Percentiles rank a stretch among this genome's conserved stretches.
phyloP scores from a whole-genome alignment of 30 jellyfish, hydroid and myxozoan species.

The Clytia hemisphaerica region DNA sequence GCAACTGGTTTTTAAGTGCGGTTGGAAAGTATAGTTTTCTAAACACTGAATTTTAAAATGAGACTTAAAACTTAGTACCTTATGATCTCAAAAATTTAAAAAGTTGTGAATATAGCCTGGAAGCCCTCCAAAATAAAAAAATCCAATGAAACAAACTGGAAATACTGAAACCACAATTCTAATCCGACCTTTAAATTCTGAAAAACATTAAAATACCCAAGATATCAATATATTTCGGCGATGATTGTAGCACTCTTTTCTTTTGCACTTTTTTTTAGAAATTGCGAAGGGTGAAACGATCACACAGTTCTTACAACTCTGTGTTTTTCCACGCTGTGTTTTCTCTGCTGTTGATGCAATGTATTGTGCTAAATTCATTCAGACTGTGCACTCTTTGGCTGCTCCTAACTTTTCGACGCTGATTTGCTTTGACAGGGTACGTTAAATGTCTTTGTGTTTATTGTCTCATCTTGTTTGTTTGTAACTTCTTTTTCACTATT shows the following conservation, averaged over 20 bases:
- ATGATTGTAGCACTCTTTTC: background rate
- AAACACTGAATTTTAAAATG: too few species aligned
- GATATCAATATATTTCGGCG: too few species aligned
- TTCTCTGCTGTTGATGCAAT: constrained; percentile 94
- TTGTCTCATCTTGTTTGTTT: background rate
- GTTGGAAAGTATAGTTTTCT: too few species aligned
- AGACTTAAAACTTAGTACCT: too few species aligned
- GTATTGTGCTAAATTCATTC: constrained; percentile 92
- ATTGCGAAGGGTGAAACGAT: constrained; percentile 88
- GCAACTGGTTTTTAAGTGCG: too few species aligned
- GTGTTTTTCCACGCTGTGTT: constrained; percentile 95
- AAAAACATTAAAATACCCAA: too few species aligned
- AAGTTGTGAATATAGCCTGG: too few species aligned
- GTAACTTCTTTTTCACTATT: background rate
- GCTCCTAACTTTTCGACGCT: constrained; percentile 87
- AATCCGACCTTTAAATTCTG: too few species aligned
- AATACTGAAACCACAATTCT: too few species aligned
- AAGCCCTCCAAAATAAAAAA: too few species aligned
- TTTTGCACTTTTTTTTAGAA: constrained; percentile 31
- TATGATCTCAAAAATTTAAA: too few species aligned
- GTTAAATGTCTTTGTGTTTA: background rate
- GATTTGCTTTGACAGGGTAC: constrained; percentile 83
- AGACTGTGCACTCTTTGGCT: constrained; percentile 69
- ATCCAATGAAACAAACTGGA: too few species aligned
- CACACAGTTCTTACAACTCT: constrained; percentile 84